These are phyloP conservation scores for Sibirionetta formosa DNA, from an alignment of 2,797 vertebrate species.

Conservation along the genomic window DNA sequence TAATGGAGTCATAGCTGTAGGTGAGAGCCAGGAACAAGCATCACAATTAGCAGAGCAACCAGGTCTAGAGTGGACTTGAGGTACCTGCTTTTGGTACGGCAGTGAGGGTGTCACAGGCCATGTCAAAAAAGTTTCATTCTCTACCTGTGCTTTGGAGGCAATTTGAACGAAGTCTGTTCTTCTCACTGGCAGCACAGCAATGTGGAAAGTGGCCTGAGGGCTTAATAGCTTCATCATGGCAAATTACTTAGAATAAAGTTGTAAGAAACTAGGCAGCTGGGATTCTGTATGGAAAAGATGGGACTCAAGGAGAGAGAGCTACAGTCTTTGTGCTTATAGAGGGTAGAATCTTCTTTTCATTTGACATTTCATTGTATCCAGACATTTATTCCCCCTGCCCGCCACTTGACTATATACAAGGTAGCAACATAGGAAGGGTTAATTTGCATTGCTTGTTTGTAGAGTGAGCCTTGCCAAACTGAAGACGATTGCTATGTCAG, in stretches of 20 bases:
- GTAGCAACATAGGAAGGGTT: background rate
- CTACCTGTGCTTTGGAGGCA: background rate
- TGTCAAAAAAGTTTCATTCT: background rate
- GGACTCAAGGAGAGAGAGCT: background rate
- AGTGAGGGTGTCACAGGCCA: background rate
- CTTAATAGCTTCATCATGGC: background rate
- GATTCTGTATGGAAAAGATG: background rate
- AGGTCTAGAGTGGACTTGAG: background rate
- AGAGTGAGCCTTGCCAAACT: background rate
- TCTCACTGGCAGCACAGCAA: background rate
- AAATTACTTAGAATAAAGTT: background rate
- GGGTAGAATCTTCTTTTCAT: background rate
- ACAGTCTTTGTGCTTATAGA: background rate
- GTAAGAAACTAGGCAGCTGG: background rate
- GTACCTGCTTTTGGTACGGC: background rate
- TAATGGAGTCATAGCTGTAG: background rate
- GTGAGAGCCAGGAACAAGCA: background rate
- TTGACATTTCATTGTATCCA: background rate
- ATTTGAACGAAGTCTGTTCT: background rate
- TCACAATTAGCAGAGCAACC: background rate
- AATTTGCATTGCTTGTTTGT: background rate
- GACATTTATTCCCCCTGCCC: background rate
- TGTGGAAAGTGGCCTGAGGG: background rate
- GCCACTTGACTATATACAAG: background rate
- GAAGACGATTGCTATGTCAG: background rate